Evolutionary conservation across 2,888 invertebrate species (phyloP).

Genomic region (Coenonympha arcania): DNA sequence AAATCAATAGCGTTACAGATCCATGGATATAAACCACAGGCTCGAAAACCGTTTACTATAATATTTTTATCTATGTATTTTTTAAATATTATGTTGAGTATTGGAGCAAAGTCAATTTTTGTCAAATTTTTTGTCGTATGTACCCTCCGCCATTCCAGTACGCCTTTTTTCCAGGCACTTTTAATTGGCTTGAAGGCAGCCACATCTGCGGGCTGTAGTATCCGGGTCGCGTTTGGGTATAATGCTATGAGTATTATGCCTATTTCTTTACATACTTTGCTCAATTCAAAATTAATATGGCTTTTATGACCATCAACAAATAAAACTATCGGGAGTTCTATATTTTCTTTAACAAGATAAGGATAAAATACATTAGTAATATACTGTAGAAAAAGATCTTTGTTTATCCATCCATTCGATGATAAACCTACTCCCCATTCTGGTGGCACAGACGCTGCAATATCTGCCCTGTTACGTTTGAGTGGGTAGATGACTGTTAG

Average conservation of each 20-base stretch:
- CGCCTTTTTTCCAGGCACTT: constrained; percentile 2
- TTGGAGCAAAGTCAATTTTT: constrained; percentile 4
- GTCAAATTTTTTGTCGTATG: constrained; percentile 5
- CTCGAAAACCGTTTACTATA: constrained; percentile 11
- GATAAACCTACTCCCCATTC: constrained; percentile 40
- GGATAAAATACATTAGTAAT: constrained; percentile 26
- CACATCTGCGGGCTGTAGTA: constrained; percentile 7
- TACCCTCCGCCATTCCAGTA: neutral
- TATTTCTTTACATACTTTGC: constrained; percentile 13
- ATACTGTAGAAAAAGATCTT: constrained; percentile 46
- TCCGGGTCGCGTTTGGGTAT: constrained; percentile 8
- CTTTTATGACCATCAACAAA: constrained; percentile 30
- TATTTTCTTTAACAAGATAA: constrained; percentile 7
- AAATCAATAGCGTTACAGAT: constrained; percentile 1
- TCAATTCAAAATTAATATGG: constrained; percentile 20
- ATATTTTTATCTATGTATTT: neutral
- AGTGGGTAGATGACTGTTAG: neutral
- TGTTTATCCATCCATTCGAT: constrained; percentile 51
- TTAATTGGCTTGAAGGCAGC: constrained; percentile 10
- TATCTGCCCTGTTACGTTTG: neutral
- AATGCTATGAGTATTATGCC: constrained; percentile 6
- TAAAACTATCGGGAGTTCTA: constrained; percentile 22
- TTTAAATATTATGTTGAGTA: constrained; percentile 2
- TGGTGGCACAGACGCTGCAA: neutral
- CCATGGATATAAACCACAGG: constrained; percentile 6